Percentiles rank a stretch among this genome's conserved stretches.
These are phyloP conservation scores for Tethea ocularis DNA, from an alignment of 2,888 invertebrate species.

Conservation along the genomic window DNA sequence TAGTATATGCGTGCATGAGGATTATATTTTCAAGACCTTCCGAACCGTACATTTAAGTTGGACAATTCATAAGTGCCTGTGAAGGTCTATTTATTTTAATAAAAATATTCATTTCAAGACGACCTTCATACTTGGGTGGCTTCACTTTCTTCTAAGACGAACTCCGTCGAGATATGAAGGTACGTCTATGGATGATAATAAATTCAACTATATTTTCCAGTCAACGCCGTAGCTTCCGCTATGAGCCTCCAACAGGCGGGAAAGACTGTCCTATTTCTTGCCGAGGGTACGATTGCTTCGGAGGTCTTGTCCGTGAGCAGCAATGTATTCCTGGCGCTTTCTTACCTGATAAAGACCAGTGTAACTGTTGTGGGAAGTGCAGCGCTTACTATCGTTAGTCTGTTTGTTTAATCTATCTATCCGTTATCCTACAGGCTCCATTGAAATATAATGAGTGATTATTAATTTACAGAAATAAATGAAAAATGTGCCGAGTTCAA, in stretches of 20 bases:
- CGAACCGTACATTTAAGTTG: no score
- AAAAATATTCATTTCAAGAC: no score
- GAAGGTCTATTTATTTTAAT: no score
- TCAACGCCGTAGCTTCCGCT: constrained; percentile 59
- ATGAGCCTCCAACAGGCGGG: constrained; percentile 46
- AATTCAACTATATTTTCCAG: neutral
- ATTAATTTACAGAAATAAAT: constrained; percentile 60
- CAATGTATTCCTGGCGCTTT: constrained; percentile 63
- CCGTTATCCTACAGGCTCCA: no score
- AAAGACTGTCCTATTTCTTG: constrained; percentile 65
- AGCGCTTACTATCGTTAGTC: constrained; percentile 67
- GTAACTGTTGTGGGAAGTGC: constrained; percentile 74
- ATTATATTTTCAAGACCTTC: no score
- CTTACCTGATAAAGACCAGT: constrained; percentile 62
- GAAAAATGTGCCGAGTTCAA: constrained; percentile 76
- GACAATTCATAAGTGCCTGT: no score
- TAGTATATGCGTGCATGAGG: no score
- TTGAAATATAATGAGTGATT: neutral
- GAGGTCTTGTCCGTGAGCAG: constrained; percentile 47
- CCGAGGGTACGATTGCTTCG: constrained; percentile 56
- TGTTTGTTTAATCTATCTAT: neutral
- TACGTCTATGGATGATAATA: no score
- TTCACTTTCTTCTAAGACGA: no score
- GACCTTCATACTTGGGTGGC: no score
- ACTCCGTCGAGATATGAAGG: no score